Evolutionary conservation across 1,140 invertebrate species (phyloP), one percentile per base, ranked within the genome.

Genomic region (Lineus longissimus): DNA sequence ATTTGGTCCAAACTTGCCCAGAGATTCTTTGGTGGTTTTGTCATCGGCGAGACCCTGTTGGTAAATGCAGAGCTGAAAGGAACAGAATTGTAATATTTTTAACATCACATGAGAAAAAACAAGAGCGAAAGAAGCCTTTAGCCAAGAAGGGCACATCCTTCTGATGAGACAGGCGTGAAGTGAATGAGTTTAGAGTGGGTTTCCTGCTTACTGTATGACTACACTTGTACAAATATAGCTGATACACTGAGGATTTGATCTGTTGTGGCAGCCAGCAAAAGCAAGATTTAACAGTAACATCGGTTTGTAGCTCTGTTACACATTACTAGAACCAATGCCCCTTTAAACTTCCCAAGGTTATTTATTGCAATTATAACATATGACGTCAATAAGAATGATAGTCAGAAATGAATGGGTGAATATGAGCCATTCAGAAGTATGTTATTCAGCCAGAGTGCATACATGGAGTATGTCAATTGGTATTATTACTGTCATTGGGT

Each of bases 1-100:
- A 72, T 88, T 83, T 43, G 87, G 86, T 51, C 88, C 86, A 78
- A 89, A 88, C 45, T 75, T 75, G 19, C 76, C 77, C 15, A 78
- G 66, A 22, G 69, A 68, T 36, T 66, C 64, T 58, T 79, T 78
- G 47, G 72, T 72, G 29, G 78, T 71, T 64, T 79, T 77, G 43
- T 81, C 76, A 61, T 69, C 66, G 31, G 74, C 67, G 30, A 82
- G 68, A 64, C 82, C 80, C 68, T 82, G 78, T 68, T 81, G 78
- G 60, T 76, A 79, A 57, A 81, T 76, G 64, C 79, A 79, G 43
- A 81, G 69, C 81, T 84, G 63, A 55, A 76, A 73, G 63, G 59
- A 55, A 64, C 23, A 29, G 25, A 51, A 43, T 25, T 22, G 15
- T 22, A 36, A 36, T 60, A 22, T n/a, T 31, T 15, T 33, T n/a